Evolutionary conservation across 2,113 vertebrate genomes (phyloP).

Genomic region (Centropristis striata): DNA sequence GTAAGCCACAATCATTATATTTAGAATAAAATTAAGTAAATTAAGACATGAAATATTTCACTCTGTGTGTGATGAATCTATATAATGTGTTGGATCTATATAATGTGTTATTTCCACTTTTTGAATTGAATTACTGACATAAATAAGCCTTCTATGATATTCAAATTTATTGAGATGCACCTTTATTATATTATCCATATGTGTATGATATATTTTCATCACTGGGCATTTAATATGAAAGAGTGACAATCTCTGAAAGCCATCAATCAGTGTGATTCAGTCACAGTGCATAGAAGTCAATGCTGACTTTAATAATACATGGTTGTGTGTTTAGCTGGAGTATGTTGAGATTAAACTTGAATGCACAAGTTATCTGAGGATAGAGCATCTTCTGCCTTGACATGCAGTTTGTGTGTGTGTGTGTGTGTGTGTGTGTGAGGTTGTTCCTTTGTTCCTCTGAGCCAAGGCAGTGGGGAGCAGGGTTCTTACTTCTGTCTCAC

Average conservation of each 20-base stretch:
- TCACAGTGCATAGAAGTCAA: background rate
- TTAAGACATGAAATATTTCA: no score
- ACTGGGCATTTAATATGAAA: background rate
- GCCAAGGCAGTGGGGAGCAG: constrained; percentile 63
- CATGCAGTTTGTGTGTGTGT: constrained; percentile 34
- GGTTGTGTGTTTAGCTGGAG: background rate
- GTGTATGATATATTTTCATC: background rate
- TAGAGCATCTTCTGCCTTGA: constrained; percentile 21
- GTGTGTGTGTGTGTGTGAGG: constrained; percentile 12
- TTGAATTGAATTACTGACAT: no score
- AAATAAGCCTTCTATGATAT: no score
- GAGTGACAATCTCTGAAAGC: background rate
- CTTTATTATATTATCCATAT: no score
- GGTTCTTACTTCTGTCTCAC: constrained; percentile 76
- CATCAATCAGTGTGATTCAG: background rate
- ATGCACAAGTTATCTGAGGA: constrained; percentile 38
- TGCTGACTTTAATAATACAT: background rate
- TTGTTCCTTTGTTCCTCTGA: constrained; percentile 63
- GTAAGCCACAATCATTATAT: no score
- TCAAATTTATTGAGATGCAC: no score
- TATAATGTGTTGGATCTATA: no score
- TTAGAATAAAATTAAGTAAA: no score
- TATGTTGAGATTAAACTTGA: constrained; percentile 19
- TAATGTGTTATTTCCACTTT: no score
- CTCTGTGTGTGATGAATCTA: no score